phyloP scores from a whole-genome alignment of 2,888 invertebrate species.

The Caenorhabditis sinica region DNA sequence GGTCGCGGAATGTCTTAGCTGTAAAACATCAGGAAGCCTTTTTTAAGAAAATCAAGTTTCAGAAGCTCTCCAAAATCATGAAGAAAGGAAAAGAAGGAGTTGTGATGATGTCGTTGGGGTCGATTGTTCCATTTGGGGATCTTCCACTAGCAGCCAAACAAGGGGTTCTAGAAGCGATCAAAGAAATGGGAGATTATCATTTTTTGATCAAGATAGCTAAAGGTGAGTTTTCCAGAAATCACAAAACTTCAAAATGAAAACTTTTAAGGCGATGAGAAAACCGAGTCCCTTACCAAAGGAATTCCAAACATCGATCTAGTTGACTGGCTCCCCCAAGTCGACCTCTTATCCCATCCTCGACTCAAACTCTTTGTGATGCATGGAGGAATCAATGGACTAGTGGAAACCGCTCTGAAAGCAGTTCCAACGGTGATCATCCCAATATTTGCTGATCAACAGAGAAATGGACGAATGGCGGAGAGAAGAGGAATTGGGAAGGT shows the following conservation, averaged over 20 bases:
- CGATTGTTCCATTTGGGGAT: constrained; percentile 65
- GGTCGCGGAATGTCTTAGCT: too few species aligned
- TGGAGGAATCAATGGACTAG: constrained; percentile 80
- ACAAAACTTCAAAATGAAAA: too few species aligned
- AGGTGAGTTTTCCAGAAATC: too few species aligned
- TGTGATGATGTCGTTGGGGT: constrained; percentile 75
- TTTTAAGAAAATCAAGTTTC: too few species aligned
- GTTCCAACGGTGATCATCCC: constrained; percentile 80
- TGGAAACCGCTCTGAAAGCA: constrained; percentile 78
- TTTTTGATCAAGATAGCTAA: constrained; percentile 77
- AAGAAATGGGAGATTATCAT: constrained; percentile 73
- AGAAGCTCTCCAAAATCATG: constrained; percentile 71
- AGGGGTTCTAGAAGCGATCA: constrained; percentile 60
- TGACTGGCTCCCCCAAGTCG: constrained; percentile 80
- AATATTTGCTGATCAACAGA: constrained; percentile 81
- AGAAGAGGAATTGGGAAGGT: constrained; percentile 77
- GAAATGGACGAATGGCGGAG: constrained; percentile 80
- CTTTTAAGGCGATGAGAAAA: too few species aligned
- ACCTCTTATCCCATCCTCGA: constrained; percentile 78
- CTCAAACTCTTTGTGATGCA: constrained; percentile 81
- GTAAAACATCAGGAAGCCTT: too few species aligned
- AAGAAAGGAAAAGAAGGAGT: constrained; percentile 73
- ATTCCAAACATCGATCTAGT: constrained; percentile 76
- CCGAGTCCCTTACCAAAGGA: too few species aligned
- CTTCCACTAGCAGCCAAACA: constrained; percentile 41